phyloP scores from a whole-genome alignment of 2,113 vertebrate genomes.

The Pelobates fuscus region DNA sequence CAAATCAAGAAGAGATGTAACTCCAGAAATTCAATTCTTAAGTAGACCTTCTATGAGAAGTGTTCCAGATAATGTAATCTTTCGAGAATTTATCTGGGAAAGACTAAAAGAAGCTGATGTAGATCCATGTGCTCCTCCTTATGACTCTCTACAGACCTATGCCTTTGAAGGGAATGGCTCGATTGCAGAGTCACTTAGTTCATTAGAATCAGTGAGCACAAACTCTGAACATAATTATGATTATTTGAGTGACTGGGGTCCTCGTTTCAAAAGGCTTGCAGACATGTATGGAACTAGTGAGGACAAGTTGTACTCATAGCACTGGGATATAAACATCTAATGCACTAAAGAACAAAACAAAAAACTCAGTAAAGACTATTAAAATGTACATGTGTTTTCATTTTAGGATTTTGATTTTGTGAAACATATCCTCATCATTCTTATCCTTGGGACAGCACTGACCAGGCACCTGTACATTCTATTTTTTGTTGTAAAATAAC shows the following conservation, averaged over 20 bases:
- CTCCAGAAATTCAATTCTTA: slow-evolving; percentile 87
- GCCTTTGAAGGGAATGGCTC: slow-evolving; percentile 93
- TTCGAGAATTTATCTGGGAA: slow-evolving; percentile 96
- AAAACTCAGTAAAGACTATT: slow-evolving; percentile 31
- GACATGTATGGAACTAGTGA: slow-evolving; percentile 89
- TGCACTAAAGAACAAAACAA: slow-evolving; percentile 55
- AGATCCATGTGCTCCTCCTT: slow-evolving; percentile 88
- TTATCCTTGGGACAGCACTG: slow-evolving; percentile 63
- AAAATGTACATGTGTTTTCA: slow-evolving; percentile 68
- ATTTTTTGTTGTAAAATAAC: slow-evolving; percentile 20
- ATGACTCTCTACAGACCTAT: slow-evolving; percentile 94
- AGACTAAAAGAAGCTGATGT: slow-evolving; percentile 89
- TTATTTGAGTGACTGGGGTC: slow-evolving; percentile 95
- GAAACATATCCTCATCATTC: slow-evolving; percentile 61
- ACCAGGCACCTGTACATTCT: slow-evolving; percentile 60
- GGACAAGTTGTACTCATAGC: slow-evolving; percentile 85
- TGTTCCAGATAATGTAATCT: slow-evolving; percentile 90
- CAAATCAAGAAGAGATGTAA: slow-evolving; percentile 85
- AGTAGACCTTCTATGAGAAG: slow-evolving; percentile 83
- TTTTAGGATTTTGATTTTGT: slow-evolving; percentile 65
- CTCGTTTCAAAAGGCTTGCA: slow-evolving; percentile 93
- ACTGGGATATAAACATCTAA: slow-evolving; percentile 59
- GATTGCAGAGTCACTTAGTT: slow-evolving; percentile 89
- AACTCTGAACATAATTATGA: slow-evolving; percentile 97
- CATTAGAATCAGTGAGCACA: slow-evolving; percentile 89